A percentile compares a stretch with the other conserved stretches of the same genome.
phyloP scores from a whole-genome alignment of 2,113 vertebrate species.

The Oreamnos americanus region DNA sequence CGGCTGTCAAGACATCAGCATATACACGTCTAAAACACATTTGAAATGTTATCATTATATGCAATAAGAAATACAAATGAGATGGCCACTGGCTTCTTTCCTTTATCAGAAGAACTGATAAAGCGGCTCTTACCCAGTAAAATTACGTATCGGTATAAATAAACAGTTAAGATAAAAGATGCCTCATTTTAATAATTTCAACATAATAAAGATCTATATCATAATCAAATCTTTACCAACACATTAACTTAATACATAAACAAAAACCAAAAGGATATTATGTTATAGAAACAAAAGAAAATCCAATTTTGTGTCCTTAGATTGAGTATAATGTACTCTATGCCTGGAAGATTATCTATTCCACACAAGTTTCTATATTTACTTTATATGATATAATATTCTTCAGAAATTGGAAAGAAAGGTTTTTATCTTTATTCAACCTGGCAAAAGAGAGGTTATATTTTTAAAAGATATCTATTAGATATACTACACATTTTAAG shows the following conservation, averaged over 20 bases:
- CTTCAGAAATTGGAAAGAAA: constrained; percentile 7
- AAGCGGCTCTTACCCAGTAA: not conserved
- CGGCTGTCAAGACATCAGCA: not conserved
- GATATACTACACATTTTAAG: not conserved
- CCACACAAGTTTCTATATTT: not conserved
- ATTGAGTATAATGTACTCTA: not conserved
- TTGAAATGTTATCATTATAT: constrained; percentile 12
- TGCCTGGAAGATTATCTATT: constrained; percentile 21
- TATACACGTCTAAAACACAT: not conserved
- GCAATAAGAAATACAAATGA: constrained; percentile 22
- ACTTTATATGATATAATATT: not conserved
- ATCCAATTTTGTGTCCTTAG: not conserved
- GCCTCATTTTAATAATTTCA: constrained; percentile 35
- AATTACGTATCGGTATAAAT: not conserved
- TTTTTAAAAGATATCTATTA: constrained; percentile 12
- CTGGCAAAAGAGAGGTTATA: not conserved
- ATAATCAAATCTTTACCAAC: not conserved
- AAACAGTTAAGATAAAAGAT: not conserved
- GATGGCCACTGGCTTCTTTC: not conserved
- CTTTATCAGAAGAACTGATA: constrained; percentile 29
- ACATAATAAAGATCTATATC: not conserved
- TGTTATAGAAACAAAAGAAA: not conserved
- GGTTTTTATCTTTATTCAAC: not conserved
- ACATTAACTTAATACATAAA: not conserved
- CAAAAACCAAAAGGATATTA: not conserved